phyloP scores from a whole-genome alignment of 2,113 vertebrate genomes.

The Sprattus sprattus region DNA sequence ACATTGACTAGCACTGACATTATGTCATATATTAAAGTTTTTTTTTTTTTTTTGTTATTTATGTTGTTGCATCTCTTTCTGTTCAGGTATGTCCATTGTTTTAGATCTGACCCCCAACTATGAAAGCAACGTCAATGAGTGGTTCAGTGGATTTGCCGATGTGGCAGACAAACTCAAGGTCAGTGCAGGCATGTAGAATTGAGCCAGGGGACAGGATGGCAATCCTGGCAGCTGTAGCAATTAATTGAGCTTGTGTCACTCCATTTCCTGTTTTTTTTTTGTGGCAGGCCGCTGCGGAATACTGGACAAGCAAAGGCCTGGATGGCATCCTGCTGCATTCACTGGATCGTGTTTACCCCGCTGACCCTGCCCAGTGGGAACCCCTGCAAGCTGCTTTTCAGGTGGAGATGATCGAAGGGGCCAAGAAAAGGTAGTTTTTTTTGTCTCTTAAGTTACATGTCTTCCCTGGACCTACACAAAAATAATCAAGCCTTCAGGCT shows the following conservation, averaged over 20 bases:
- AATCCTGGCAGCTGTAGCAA: not conserved
- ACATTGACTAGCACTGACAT: not conserved
- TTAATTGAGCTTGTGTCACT: not conserved
- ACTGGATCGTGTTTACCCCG: constrained; percentile 23
- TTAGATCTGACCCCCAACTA: constrained; percentile 86
- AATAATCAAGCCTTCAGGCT: not conserved
- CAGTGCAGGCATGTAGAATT: not conserved
- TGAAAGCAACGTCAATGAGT: constrained; percentile 37
- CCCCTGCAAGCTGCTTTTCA: constrained; percentile 59
- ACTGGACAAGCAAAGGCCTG: constrained; percentile 66
- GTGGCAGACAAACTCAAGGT: constrained; percentile 59
- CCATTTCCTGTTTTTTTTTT: not conserved
- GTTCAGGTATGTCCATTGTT: constrained; percentile 74
- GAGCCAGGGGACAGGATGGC: not conserved
- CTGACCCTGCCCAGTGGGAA: constrained; percentile 37
- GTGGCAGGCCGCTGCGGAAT: constrained; percentile 51
- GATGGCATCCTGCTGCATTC: constrained; percentile 73
- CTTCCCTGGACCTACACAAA: not conserved
- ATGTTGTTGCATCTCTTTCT: not conserved
- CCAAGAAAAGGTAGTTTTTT: constrained; percentile 51
- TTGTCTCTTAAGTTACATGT: no score
- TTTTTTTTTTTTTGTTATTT: not conserved
- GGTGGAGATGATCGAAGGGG: constrained; percentile 53
- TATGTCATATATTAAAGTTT: no score
- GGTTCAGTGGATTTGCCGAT: constrained; percentile 58